Conservation (phyloP, 2,888 invertebrate species). For the Ditula angustiorana region DNA sequence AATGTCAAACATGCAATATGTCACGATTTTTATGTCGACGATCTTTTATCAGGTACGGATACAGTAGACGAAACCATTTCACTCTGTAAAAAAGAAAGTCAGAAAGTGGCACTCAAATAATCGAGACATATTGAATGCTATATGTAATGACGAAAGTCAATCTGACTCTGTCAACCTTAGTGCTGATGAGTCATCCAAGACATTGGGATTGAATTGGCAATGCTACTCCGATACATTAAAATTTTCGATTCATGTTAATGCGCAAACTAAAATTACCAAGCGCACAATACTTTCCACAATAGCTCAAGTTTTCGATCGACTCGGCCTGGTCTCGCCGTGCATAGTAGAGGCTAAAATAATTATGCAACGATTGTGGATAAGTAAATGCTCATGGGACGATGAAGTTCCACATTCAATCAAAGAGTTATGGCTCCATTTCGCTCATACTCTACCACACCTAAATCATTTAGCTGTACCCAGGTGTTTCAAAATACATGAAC, state of each 20-base stretch:
- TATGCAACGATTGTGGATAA: conserved; percentile 35
- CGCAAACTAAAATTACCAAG: background rate
- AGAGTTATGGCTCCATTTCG: conserved; percentile 8
- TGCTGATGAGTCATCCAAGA: background rate
- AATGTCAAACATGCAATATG: background rate
- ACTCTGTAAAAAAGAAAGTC: background rate
- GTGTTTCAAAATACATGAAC: background rate
- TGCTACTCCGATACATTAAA: background rate
- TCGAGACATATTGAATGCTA: background rate
- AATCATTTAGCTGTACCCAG: conserved; percentile 28
- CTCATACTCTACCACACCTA: conserved; percentile 13
- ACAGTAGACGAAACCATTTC: background rate
- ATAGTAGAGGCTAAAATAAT: conserved; percentile 32
- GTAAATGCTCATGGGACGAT: conserved; percentile 38
- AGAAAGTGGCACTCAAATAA: background rate
- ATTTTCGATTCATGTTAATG: background rate
- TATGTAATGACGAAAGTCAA: background rate
- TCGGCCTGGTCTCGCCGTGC: conserved; percentile 33
- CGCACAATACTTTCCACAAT: conserved; percentile 29
- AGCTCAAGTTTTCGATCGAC: conserved; percentile 38
- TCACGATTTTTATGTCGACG: background rate
- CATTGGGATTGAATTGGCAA: background rate
- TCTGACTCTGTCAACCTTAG: background rate
- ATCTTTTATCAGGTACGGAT: background rate
- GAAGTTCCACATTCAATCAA: conserved; percentile 15